Evolutionary conservation across 2,113 vertebrate genomes (phyloP).

Genomic region (Nothocercus julius): DNA sequence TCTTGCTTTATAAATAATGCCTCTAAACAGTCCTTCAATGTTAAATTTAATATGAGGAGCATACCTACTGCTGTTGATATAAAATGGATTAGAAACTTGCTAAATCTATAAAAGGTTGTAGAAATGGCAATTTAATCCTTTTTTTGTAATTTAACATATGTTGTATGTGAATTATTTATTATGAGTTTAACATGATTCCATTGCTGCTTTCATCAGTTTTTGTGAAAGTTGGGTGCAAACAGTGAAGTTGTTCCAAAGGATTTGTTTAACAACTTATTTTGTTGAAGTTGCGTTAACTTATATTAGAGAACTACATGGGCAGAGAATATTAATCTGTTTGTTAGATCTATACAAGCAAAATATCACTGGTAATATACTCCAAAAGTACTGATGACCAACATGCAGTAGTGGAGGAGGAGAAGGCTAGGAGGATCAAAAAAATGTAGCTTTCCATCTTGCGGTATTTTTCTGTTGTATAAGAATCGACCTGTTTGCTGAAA

Average conservation of each 20-base stretch:
- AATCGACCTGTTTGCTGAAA: background rate
- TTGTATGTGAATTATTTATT: conserved; percentile 84
- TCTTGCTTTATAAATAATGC: conserved; percentile 78
- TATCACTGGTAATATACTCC: conserved; percentile 25
- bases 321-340: conserved; percentile 34
- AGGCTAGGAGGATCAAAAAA: background rate
- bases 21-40: conserved; percentile 75
- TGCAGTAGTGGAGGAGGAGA: conserved; percentile 19
- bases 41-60: conserved; percentile 74
- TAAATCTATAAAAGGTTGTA: conserved; percentile 71
- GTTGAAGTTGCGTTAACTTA: conserved; percentile 65
- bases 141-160: conserved; percentile 75
- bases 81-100: conserved; percentile 71
- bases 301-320: conserved; percentile 25
- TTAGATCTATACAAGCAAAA: background rate
- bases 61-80: conserved; percentile 70
- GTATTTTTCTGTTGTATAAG: conserved; percentile 22
- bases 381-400: conserved; percentile 36
- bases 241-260: conserved; percentile 65
- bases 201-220: conserved; percentile 72
- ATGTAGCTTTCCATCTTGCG: conserved; percentile 6
- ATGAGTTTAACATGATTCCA: conserved; percentile 72
- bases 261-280: conserved; percentile 48
- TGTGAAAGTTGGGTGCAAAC: conserved; percentile 62
- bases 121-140: conserved; percentile 72